Base-by-base conservation (phyloP, 2,113 vertebrate genomes). In the Gallinago media region DNA sequence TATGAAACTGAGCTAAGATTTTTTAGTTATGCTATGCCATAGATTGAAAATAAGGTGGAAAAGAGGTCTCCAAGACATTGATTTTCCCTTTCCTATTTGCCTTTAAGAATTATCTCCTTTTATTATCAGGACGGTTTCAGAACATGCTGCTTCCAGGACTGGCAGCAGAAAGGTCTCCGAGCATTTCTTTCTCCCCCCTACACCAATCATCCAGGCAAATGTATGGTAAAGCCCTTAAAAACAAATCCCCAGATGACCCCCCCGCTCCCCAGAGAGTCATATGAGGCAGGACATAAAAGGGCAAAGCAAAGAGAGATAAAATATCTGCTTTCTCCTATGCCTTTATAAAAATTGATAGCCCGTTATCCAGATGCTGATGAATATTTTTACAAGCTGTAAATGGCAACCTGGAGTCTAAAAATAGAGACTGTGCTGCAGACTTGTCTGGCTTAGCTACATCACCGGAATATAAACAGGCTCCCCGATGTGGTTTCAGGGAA, bases 341-440 rank as follows among this genome's bases (percentile, higher is more conserved):
- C 88, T 96, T 97, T 97, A 97, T 98, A 98, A 98, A 98, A 98
- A 98, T 94, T 96, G 98, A 98, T 97, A 96, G 97, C 95, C 95
- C 63, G 88, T 97, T 98, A 97, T 92, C 92, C 96, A 97, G 95
- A 97, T 94, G 95, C 98, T 98, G 98, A 98, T 98, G 98, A 98
- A 98, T 99, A 98, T 98, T 99, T 98, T 98, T 93, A 93, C 97
- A 97, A 98, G 98, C 98, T 99, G 99, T 99, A 99, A 99, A 99
- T 99, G 99, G 99, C 98, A 99, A 98, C 96, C 73, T 42, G 87
- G 88, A 88, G 78, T 97, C 98, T 98, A 98, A 98, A 98, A 98
- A 98, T 98, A 98, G 97, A 89, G 4, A 14, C 89, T 70, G 90
- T 80, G 97, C 98, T 95, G 98, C 98, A 99, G 98, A 98, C 98